Conservation (phyloP, 2,113 vertebrate species). For the Cyprinodon variegatus region DNA sequence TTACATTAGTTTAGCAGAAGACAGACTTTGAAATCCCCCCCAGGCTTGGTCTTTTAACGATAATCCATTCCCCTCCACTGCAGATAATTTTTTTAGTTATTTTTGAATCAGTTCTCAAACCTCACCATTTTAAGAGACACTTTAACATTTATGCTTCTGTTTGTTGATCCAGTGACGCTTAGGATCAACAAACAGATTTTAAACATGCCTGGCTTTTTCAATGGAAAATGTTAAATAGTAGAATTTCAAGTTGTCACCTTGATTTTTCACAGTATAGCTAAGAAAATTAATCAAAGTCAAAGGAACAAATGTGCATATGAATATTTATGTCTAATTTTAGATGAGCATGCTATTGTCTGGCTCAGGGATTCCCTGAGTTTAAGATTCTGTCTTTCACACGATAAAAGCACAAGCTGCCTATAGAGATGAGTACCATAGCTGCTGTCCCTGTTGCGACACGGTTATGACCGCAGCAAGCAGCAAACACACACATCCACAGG, state of each 20-base stretch:
- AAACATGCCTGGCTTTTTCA: background rate
- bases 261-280: background rate
- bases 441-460: slow-evolving; percentile 12
- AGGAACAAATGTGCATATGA: background rate
- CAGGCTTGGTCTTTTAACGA: too few species aligned
- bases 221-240: background rate
- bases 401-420: slow-evolving; percentile 2
- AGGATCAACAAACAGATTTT: background rate
- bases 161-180: background rate
- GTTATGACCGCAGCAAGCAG: slow-evolving; percentile 18
- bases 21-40: too few species aligned
- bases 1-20: too few species aligned
- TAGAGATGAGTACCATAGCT: slow-evolving; percentile 18
- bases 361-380: slow-evolving; percentile 3
- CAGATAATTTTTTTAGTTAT: too few species aligned
- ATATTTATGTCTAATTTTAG: background rate
- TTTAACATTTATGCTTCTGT: background rate
- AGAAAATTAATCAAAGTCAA: background rate
- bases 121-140: too few species aligned
- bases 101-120: too few species aligned
- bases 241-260: background rate
- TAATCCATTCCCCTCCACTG: too few species aligned
- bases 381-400: slow-evolving; percentile 6
- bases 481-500: slow-evolving; percentile 22
- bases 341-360: background rate